Base-by-base conservation (phyloP, 2,888 invertebrate genomes). In the Drosophila pseudotakahashii region DNA sequence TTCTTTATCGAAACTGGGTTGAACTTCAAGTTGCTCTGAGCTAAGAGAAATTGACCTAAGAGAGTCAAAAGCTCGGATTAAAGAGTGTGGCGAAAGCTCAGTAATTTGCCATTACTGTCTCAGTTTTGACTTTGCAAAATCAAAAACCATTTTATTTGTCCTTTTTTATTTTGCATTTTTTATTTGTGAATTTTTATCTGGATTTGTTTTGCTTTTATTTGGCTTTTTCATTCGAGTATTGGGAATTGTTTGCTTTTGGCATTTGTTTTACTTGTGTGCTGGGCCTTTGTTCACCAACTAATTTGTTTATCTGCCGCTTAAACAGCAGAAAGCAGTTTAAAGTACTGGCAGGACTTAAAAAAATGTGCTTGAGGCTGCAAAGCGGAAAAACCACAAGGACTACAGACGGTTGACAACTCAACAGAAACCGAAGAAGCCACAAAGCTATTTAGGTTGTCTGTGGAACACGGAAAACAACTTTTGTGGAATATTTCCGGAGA, bases 291-390 rank as follows among this genome's bases (percentile, higher is more conserved):
- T 75, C 7, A 67, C 66, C 66, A 58, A 58, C 79, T 84, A 84
- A 82, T 81, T 87, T 82, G 79, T 78, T 84, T 87, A 82, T 87
- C 67, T 73, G 75, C 70, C 69, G 63, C 63, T 58, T 64, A 83
- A 82, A 81, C 52, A 85, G 62, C 70, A 63, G 13, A 54, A 42
- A 75, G 72, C 64, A 37, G 42, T 71, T 74, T 57, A 57, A 78
- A 57, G 68, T 44, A 64, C 45, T 61, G 36, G 19, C 6, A 5
- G 7, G n/a, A 13, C 26, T 52, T 36, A 42, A 53, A 7, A 7
- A 16, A 16, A 62, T 32, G 23, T 14, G 14, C 47, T 47, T 41
- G 26, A 41, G 32, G 14, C 23, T 14, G 39, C 11, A 9, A 14
- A 10, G 2, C 9, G 11, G 10, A 5, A 4, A 19, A 55, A 48